Percentiles rank a stretch among this genome's conserved stretches.
Evolutionary conservation across 1,140 invertebrate species (phyloP).

Genomic region (Drosophila ercepeae): DNA sequence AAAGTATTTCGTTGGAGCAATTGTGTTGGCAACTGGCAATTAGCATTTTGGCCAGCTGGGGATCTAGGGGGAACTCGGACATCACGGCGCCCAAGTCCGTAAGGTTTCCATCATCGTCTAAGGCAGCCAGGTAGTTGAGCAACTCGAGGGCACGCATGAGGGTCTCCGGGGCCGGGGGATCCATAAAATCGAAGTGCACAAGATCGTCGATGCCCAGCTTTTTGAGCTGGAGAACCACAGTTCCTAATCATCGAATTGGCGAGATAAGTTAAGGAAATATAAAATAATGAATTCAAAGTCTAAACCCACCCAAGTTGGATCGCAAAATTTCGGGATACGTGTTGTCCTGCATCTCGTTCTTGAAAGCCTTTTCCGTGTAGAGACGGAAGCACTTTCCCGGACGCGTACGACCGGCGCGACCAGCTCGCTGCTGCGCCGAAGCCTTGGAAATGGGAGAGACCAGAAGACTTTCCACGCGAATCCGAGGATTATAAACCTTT

Average conservation of each 20-base stretch:
- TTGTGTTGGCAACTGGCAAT: constrained; percentile 98
- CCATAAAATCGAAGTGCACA: constrained; percentile 99
- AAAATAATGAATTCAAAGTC: too few relatives aligned
- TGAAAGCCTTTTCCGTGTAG: constrained; percentile 99
- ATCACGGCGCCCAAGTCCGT: constrained; percentile 99
- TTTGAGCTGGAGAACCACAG: constrained; percentile 98
- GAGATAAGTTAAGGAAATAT: background rate
- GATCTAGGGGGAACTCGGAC: constrained; percentile 99
- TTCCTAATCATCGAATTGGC: constrained; percentile 73
- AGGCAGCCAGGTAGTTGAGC: constrained; percentile 95
- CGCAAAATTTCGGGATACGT: constrained; percentile 99
- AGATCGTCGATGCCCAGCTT: constrained; percentile 99
- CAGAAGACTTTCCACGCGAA: constrained; percentile 97
- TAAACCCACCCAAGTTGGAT: constrained; percentile 75
- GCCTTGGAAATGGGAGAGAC: constrained; percentile 99
- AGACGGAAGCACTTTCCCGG: constrained; percentile 99
- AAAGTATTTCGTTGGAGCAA: constrained; percentile 99
- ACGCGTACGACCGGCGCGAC: constrained; percentile 97
- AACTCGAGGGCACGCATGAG: constrained; percentile 99
- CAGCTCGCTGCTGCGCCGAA: constrained; percentile 99
- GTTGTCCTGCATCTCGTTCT: constrained; percentile 99
- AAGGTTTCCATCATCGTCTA: constrained; percentile 97
- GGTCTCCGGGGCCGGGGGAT: constrained; percentile 99
- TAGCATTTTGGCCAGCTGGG: constrained; percentile 99
- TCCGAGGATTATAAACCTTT: constrained; percentile 98